Evolutionary conservation across 2,888 invertebrate genomes (phyloP), one percentile per base, ranked within the genome.

Genomic region (Drosophila macrospina): DNA sequence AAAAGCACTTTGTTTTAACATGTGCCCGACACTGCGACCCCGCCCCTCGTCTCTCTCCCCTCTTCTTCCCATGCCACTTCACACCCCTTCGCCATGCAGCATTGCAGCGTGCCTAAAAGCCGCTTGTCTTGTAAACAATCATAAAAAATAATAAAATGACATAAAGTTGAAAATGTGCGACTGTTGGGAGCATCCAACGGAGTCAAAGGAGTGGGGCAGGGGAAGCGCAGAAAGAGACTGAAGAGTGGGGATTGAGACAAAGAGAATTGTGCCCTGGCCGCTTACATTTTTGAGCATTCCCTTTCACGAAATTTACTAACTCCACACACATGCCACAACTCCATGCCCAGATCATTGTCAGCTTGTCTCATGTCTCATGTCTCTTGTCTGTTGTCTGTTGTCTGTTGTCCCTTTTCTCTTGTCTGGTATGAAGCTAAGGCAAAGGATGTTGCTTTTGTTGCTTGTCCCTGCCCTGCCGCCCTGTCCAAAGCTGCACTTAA

Each of bases 111-210:
- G 76, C 82, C 72, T 86, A 80, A 88, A 83, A 80, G 84, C 78
- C 86, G 88, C 81, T 88, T 85, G 84, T 88, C 88, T 85, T 86
- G 86, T 86, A 88, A 84, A 84, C 84, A 88, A 80, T 86, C 84
- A 88, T 84, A 86, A 86, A 88, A 86, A 85, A 87, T 88, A 84
- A 84, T 86, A 86, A 86, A 86, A 86, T 88, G 86, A 83, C 80
- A 82, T 85, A 88, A 86, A 82, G 82, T 70, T 78, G 75, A 62
- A 78, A 80, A 73, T 77, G 78, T 59, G 61, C 54, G 42, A 51
- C 45, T 62, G 64, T 50, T 56, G 51, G 37, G 32, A 47, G 50
- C 51, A 51, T 34, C 55, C 51, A 44, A 61, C n/a, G 41, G 28
- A n/a, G 32, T 4, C 20, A 37, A 36, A 7, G n/a, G 15, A 5